phyloP scores from a whole-genome alignment of 2,113 vertebrate genomes.

The Ageneiosus marmoratus region DNA sequence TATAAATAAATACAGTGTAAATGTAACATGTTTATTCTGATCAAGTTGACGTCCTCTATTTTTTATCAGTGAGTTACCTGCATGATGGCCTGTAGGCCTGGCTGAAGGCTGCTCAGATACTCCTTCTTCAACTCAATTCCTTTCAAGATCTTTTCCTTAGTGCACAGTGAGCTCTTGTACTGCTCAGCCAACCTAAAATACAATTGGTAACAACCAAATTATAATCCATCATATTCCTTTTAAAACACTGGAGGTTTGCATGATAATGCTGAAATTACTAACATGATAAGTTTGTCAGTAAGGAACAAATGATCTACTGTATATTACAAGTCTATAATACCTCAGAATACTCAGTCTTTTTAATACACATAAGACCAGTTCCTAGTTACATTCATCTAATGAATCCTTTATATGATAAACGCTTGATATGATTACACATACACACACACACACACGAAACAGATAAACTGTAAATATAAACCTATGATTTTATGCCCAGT shows the following conservation, averaged over 20 bases:
- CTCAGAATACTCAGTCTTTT: neutral
- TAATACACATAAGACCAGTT: neutral
- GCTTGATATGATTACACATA: neutral
- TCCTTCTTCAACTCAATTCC: constrained; percentile 97
- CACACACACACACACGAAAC: neutral
- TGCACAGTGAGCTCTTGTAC: constrained; percentile 86
- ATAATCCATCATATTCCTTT: neutral
- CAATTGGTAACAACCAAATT: neutral
- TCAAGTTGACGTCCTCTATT: neutral
- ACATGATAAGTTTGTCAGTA: neutral
- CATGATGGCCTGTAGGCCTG: constrained; percentile 95
- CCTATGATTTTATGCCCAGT: neutral
- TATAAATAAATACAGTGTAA: neutral
- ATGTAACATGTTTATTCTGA: neutral
- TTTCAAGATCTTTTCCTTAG: constrained; percentile 94
- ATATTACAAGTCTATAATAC: neutral
- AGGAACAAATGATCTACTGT: too few species aligned
- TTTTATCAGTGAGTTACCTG: constrained; percentile 74
- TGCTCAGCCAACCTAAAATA: constrained; percentile 87
- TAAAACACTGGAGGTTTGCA: neutral
- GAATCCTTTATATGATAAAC: neutral
- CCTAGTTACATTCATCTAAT: neutral
- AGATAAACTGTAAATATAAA: neutral
- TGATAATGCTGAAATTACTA: neutral
- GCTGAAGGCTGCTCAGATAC: constrained; percentile 93